Evolutionary conservation across 2,888 invertebrate genomes (phyloP).

Genomic region (Nemapogon koenigi): DNA sequence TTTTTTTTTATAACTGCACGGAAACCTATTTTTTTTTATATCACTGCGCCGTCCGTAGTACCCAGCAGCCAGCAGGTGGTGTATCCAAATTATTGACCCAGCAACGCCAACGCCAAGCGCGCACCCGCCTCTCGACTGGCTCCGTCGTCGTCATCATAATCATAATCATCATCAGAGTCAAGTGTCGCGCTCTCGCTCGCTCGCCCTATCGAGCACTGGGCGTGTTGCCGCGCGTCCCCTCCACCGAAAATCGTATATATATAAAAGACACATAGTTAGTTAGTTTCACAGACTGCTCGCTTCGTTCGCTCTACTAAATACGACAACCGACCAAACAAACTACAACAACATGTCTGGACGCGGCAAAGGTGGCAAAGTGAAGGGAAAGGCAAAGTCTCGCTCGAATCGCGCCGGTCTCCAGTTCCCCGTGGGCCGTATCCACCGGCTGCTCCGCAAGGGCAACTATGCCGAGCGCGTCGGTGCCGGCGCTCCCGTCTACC

Average conservation of each 20-base stretch:
- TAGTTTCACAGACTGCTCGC: background rate
- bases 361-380: conserved; percentile 36
- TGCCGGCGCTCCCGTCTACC: conserved; percentile 58
- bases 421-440: conserved; percentile 68
- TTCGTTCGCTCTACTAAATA: background rate
- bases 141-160: no score
- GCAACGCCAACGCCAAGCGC: no score
- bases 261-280: background rate
- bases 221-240: background rate
- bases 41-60: no score
- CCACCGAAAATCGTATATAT: background rate
- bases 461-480: conserved; percentile 68
- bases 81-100: no score
- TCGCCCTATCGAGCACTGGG: background rate
- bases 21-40: no score
- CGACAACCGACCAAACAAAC: no score
- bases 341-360: conserved; percentile 18
- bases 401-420: conserved; percentile 65
- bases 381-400: conserved; percentile 51
- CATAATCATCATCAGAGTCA: no score
- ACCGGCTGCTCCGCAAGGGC: conserved; percentile 66
- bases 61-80: no score
- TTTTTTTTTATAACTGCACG: no score
- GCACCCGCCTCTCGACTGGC: no score
- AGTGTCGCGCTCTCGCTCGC: background rate